Conservation (phyloP, 2,113 vertebrate species). For the Cynocephalus volans region DNA sequence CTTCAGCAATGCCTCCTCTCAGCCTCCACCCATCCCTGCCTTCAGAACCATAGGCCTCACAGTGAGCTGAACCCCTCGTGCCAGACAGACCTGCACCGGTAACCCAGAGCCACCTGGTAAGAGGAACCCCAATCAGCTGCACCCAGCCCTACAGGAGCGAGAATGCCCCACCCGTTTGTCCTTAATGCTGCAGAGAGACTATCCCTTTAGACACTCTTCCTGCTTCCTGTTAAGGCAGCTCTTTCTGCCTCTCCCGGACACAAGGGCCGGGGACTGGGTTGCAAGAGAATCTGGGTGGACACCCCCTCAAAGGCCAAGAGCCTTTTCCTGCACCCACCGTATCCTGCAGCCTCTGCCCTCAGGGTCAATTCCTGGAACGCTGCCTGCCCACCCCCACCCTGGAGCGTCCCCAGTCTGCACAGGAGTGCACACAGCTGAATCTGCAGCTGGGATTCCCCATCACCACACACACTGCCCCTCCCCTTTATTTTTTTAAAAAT, state of each 20-base stretch:
- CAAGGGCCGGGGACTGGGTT: background rate
- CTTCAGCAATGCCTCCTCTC: background rate
- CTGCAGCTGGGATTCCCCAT: background rate
- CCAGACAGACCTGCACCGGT: background rate
- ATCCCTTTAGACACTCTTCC: background rate
- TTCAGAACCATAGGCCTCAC: background rate
- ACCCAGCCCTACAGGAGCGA: background rate
- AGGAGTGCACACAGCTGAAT: fast-evolving
- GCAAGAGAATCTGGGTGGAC: background rate
- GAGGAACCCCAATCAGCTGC: background rate
- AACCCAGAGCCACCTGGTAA: background rate
- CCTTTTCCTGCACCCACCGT: background rate
- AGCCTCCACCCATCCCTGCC: background rate
- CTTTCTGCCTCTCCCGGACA: background rate
- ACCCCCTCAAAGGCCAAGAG: background rate
- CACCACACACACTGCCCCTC: background rate
- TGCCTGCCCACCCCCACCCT: background rate
- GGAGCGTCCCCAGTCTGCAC: background rate
- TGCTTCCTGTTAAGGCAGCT: background rate
- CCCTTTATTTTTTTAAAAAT: background rate
- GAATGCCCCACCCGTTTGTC: background rate
- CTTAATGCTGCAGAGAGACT: too few species aligned
- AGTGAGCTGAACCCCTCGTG: background rate
- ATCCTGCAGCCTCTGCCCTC: background rate
- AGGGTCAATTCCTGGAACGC: background rate